Evolutionary conservation across 2,113 vertebrate species (phyloP), one percentile per base, ranked within the genome.

Genomic region (Macrotis lagotis): DNA sequence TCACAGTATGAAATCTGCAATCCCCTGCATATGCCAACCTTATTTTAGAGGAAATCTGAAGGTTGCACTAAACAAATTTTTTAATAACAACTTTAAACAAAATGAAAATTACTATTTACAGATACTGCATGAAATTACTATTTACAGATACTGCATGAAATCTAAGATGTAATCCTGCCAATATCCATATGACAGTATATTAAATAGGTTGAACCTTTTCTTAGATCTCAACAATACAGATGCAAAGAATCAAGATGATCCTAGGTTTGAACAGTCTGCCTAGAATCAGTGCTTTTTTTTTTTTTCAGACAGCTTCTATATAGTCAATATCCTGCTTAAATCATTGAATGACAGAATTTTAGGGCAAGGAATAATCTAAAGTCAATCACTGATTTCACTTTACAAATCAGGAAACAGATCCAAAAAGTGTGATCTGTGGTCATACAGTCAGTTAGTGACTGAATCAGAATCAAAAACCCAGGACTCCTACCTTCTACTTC

Each of bases 211-310:
- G 48, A 50, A 48, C 5, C 3, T 59, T 31, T 92, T 59, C 53
- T 92, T 93, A 93, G 48, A 90, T 53, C 25, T 95, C 48, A 47
- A 48, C 37, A 44, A 24, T 44, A 8, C 66, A 74, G 90, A 96
- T 89, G 3, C n/a, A 96, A 94, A 96, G 26, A 95, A 16, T 89
- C 93, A 52, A 92, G 28, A 52, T 52, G 26, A 51, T 37, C 49
- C 95, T 88, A 31, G 22, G 55, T 12, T 91, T 93, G 50, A 48
- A 92, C 89, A 44, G 24, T 19, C 51, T 37, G 48, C 50, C 26
- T 51, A 93, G 0, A 89, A 89, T 22, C 83, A 44, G 52, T 52
- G 2, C 91, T 50, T 48, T 12, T 11, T 0, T 88, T 92, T 96
- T 31, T 92, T 90, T 96, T 91, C 26, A 49, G 37, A 44, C 12